Evolutionary conservation across 2,888 invertebrate species (phyloP), one percentile per base, ranked within the genome.

Genomic region (Cistogaster globosa): DNA sequence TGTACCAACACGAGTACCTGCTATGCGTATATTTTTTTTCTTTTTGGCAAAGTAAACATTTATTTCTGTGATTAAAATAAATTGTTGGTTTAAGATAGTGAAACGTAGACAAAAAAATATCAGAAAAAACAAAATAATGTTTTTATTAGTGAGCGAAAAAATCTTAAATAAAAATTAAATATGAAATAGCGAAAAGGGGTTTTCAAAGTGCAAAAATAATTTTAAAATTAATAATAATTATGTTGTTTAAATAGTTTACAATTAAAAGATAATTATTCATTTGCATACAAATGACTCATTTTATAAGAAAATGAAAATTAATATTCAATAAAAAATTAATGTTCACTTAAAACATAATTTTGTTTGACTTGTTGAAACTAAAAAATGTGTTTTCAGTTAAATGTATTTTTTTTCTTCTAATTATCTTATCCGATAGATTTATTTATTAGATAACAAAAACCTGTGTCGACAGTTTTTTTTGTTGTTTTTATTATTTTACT

Each of bases 371-470:
- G 26, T 58, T 32, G 32, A 1, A n/a, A 32, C 7, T 32, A 60
- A 60, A n/a, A 60, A 36, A 36, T 60, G 36, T 58, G 57, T 60
- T 60, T 60, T 16, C 36, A 18, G 16, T 36, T 4, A 4, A 18
- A 60, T 60, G 3, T 36, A n/a, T n/a, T n/a, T 36, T n/a, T 60
- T n/a, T 36, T 8, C 5, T 32, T 58, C 0, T 57, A 12, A 26
- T 48, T 48, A 48, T 65, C 51, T 65, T 32, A 63, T 63, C 45
- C 51, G n/a, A 51, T n/a, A n/a, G n/a, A n/a, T n/a, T n/a, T n/a
- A n/a, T n/a, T n/a, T n/a, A n/a, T 45, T 45, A 8, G 8, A 22
- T 48, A 48, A 48, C n/a, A 20, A 42, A 42, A 22, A 16, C 45
- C 0, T 2, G 45, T n/a, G 45, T n/a, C 12, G 16, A 48, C 6